Conservation (phyloP, 2,888 invertebrate genomes). For the Brachylomia viminalis region DNA sequence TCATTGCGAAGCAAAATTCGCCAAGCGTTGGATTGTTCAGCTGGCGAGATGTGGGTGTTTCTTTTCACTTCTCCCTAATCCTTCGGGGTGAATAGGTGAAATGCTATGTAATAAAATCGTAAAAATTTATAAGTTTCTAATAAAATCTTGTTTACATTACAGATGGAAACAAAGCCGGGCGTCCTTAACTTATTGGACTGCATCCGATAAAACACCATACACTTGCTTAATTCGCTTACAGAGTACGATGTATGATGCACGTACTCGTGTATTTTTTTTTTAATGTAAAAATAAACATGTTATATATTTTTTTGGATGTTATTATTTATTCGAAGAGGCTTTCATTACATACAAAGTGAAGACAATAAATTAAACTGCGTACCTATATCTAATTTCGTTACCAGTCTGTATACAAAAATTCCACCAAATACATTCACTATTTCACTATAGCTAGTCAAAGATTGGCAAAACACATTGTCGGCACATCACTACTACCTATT, state of each 20-base stretch:
- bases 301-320: background rate
- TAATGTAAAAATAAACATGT: background rate
- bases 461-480: too few relatives aligned
- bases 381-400: too few relatives aligned
- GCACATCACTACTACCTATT: too few relatives aligned
- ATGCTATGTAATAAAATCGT: too few relatives aligned
- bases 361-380: background rate
- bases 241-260: background rate
- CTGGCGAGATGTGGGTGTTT: too few relatives aligned
- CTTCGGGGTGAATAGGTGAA: too few relatives aligned
- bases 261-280: background rate
- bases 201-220: background rate
- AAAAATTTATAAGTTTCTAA: background rate
- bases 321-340: background rate
- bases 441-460: too few relatives aligned
- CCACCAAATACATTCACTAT: too few relatives aligned
- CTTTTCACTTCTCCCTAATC: too few relatives aligned
- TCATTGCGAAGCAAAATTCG: too few relatives aligned
- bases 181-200: background rate
- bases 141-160: background rate
- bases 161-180: constrained; percentile 33
- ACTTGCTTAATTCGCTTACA: background rate
- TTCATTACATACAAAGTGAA: background rate
- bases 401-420: too few relatives aligned
- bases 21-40: too few relatives aligned